Conservation (phyloP, 2,888 invertebrate genomes). For the Chymomyza amoena region DNA sequence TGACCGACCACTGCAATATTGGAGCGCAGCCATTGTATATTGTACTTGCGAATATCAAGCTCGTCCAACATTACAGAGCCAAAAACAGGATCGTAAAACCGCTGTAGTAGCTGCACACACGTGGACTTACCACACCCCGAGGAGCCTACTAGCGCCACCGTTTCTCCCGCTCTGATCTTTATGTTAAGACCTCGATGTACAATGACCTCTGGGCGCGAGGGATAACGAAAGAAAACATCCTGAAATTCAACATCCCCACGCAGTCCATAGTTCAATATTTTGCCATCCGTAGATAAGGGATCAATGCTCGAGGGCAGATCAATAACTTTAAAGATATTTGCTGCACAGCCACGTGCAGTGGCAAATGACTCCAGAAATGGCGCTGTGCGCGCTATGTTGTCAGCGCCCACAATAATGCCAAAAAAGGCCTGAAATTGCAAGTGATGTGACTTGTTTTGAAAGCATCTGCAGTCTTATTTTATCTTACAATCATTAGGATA, state of each 20-base stretch:
- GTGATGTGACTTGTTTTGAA: background rate
- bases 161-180: conserved; percentile 83
- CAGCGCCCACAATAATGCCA: conserved; percentile 88
- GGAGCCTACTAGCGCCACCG: conserved; percentile 86
- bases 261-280: conserved; percentile 80
- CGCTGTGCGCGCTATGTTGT: conserved; percentile 87
- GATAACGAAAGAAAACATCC: conserved; percentile 88
- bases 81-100: conserved; percentile 85
- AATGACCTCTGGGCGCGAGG: conserved; percentile 85
- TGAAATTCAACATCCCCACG: conserved; percentile 85
- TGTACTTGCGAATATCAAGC: conserved; percentile 84
- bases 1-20: conserved; percentile 93
- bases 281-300: conserved; percentile 84
- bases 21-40: conserved; percentile 85
- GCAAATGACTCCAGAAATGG: conserved; percentile 88
- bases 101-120: conserved; percentile 86
- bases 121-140: conserved; percentile 92
- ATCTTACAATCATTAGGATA: conserved; percentile 85
- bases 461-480: background rate
- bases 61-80: conserved; percentile 82
- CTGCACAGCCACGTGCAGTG: conserved; percentile 86
- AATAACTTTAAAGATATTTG: conserved; percentile 86
- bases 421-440: conserved; percentile 81
- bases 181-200: conserved; percentile 85
- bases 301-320: conserved; percentile 87